Evolutionary conservation across 2,888 invertebrate species (phyloP).

Genomic region (Dasysyrphus tricinctus): DNA sequence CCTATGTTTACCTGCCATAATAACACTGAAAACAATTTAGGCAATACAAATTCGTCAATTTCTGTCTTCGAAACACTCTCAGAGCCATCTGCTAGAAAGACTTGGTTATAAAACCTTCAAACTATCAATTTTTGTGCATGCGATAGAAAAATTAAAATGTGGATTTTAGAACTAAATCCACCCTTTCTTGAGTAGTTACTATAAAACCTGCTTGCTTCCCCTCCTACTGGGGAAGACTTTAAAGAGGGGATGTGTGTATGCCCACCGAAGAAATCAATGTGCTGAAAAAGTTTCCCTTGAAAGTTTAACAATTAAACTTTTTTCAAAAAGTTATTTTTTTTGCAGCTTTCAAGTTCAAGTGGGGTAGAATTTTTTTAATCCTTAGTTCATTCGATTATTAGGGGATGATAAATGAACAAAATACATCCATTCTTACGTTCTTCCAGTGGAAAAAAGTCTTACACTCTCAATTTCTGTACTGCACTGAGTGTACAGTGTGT

Average conservation of each 20-base stretch:
- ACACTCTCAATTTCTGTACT: conserved; percentile 61
- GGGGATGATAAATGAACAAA: background rate
- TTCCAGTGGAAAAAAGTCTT: conserved; percentile 46
- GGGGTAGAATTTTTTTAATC: conserved; percentile 28
- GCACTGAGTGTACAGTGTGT: conserved; percentile 26
- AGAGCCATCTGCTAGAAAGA: background rate
- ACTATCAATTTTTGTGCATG: background rate
- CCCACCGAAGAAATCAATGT: background rate
- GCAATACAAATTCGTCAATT: background rate
- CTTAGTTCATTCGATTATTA: conserved; percentile 2
- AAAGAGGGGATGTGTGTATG: background rate
- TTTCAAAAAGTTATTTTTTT: background rate
- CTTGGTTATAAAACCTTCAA: background rate
- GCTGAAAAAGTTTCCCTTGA: conserved; percentile 52
- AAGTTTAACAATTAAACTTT: conserved; percentile 9
- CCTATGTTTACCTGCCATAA: background rate
- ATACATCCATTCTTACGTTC: conserved; percentile 34
- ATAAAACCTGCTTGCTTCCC: background rate
- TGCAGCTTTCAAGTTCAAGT: conserved; percentile 30
- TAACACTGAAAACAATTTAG: background rate
- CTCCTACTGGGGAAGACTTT: background rate
- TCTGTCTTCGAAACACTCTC: background rate
- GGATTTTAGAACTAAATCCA: background rate
- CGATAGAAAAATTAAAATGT: background rate
- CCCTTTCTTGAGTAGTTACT: background rate